These are phyloP conservation scores for Panzeria rudis DNA, from an alignment of 2,888 invertebrate species.

Conservation along the genomic window DNA sequence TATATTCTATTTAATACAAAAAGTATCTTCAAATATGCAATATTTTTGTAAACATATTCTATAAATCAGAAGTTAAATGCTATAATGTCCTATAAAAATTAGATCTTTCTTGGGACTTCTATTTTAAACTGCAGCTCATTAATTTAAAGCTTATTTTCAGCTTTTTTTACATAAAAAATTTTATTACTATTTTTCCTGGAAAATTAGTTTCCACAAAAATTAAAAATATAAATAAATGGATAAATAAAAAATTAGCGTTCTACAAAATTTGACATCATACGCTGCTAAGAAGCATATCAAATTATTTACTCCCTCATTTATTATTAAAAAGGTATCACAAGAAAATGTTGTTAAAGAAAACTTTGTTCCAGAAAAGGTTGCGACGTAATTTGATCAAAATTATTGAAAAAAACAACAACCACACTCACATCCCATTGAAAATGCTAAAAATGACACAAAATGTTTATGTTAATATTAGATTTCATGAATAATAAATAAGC, in stretches of 20 bases:
- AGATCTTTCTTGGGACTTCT: too few relatives aligned
- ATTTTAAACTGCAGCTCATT: too few relatives aligned
- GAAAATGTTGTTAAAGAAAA: constrained; percentile 10
- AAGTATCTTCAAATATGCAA: too few relatives aligned
- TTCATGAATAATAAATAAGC: constrained; percentile 71
- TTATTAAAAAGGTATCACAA: constrained; percentile 67
- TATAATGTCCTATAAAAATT: too few relatives aligned
- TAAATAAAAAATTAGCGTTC: not conserved
- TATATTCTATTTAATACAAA: too few relatives aligned
- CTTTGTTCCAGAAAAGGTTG: constrained; percentile 53
- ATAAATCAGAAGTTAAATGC: too few relatives aligned
- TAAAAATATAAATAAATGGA: not conserved
- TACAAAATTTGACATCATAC: not conserved
- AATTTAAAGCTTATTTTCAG: constrained; percentile 77
- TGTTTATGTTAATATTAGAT: constrained; percentile 69
- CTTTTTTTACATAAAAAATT: not conserved
- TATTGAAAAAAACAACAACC: constrained; percentile 18
- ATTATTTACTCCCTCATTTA: constrained; percentile 70
- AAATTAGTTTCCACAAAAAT: not conserved
- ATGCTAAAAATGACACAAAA: constrained; percentile 56
- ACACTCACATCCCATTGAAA: not conserved
- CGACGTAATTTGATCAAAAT: constrained; percentile 60
- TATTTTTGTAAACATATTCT: too few relatives aligned
- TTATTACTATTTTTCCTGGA: not conserved
- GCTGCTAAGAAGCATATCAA: constrained; percentile 54